A percentile compares a stretch with the other conserved stretches of the same genome.
These are phyloP conservation scores for Macrophya alboannulata DNA, from an alignment of 2,888 invertebrate genomes.

Conservation along the genomic window DNA sequence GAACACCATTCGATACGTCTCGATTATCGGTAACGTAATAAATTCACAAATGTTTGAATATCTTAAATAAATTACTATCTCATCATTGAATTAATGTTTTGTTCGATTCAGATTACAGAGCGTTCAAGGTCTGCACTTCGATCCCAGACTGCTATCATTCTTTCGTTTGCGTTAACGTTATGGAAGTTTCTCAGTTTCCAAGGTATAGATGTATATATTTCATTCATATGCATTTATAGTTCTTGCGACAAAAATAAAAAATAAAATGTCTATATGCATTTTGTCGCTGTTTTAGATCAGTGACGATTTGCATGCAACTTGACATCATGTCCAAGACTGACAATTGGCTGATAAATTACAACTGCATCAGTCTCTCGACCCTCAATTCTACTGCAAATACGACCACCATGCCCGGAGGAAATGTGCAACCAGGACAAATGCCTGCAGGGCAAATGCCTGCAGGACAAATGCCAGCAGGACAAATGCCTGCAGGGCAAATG, in stretches of 20 bases:
- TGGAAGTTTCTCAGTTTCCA: conserved; percentile 69
- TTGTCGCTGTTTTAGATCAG: conserved; percentile 65
- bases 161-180: conserved; percentile 70
- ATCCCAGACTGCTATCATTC: conserved; percentile 74
- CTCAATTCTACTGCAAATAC: conserved; percentile 51
- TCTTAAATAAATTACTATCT: conserved; percentile 8
- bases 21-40: conserved; percentile 66
- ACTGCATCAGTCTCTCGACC: conserved; percentile 70
- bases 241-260: not conserved
- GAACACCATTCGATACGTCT: conserved; percentile 64
- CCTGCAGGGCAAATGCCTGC: not conserved
- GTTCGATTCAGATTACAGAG: conserved; percentile 67
- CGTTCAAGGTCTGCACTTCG: conserved; percentile 69
- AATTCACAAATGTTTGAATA: not conserved
- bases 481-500: conserved; percentile 7
- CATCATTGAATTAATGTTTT: not conserved
- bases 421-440: not conserved
- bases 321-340: conserved; percentile 69
- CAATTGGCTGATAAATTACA: conserved; percentile 72
- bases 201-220: conserved; percentile 63
- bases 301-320: conserved; percentile 71
- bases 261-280: not conserved
- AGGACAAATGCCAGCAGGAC: not conserved
- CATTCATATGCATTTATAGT: not conserved
- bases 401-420: conserved; percentile 32